Conservation (phyloP, 2,113 vertebrate genomes). For the Gymnarchus niloticus region DNA sequence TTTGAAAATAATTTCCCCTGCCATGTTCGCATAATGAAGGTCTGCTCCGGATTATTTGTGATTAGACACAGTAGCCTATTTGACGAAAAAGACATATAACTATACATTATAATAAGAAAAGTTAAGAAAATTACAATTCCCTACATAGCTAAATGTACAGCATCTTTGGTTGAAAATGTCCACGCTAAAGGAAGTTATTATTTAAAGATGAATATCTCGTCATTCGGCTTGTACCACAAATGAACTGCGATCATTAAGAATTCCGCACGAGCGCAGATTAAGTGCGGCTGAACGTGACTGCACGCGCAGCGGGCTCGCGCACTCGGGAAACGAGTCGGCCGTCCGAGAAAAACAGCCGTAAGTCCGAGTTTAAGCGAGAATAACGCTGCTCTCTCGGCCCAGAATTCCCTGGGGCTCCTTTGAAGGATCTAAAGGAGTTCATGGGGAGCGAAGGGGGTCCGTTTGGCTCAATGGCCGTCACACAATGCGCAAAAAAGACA, state of each 20-base stretch:
- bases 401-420: slow-evolving; percentile 15
- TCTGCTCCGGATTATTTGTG: neutral
- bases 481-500: slow-evolving; percentile 25
- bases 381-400: neutral
- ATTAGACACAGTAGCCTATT: neutral
- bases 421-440: slow-evolving; percentile 19
- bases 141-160: too few species aligned
- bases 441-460: slow-evolving; percentile 15
- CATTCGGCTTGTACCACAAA: neutral
- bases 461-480: neutral
- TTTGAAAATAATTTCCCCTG: neutral
- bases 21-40: neutral
- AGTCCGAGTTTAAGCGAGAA: slow-evolving; percentile 27
- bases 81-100: neutral
- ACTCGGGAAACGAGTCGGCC: neutral
- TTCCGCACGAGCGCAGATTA: too few species aligned
- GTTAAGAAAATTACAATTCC: neutral
- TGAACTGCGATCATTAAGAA: neutral
- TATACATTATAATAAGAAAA: neutral
- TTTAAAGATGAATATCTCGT: neutral
- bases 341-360: slow-evolving; percentile 23
- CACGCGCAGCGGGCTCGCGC: slow-evolving; percentile 9
- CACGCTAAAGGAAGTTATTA: neutral
- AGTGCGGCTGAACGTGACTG: slow-evolving; percentile 8
- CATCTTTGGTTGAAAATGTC: too few species aligned